These are phyloP conservation scores for Drosophila recens DNA, from an alignment of 2,888 invertebrate genomes.

Conservation along the genomic window DNA sequence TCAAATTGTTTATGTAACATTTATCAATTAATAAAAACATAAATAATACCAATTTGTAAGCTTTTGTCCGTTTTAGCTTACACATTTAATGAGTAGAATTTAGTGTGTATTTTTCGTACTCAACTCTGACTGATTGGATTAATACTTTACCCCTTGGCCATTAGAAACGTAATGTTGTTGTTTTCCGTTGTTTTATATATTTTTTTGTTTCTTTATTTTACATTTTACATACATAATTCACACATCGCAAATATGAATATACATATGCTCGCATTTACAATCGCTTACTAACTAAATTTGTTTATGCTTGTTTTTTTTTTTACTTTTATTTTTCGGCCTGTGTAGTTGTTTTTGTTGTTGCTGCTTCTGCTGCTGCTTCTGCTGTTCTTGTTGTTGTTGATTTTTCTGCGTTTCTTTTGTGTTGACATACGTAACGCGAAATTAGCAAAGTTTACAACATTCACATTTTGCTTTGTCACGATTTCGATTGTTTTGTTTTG, in stretches of 20 bases:
- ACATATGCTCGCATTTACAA: slow-evolving; percentile 75
- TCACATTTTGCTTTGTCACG: slow-evolving; percentile 72
- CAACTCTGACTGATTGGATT: neutral
- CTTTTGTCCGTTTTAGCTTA: no score
- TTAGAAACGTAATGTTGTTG: slow-evolving; percentile 7
- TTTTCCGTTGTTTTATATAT: slow-evolving; percentile 68
- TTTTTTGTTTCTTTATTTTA: slow-evolving; percentile 81
- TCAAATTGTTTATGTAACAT: no score
- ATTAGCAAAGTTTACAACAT: slow-evolving; percentile 49
- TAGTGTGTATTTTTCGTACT: neutral
- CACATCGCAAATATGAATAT: slow-evolving; percentile 73
- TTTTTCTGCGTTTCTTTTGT: slow-evolving; percentile 32
- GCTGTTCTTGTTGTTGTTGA: slow-evolving; percentile 59
- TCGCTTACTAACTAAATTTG: slow-evolving; percentile 74
- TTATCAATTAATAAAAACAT: no score
- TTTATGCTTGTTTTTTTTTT: slow-evolving; percentile 63
- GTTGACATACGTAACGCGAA: slow-evolving; percentile 38
- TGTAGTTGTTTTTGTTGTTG: slow-evolving; percentile 36
- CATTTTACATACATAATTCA: slow-evolving; percentile 83
- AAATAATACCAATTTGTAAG: no score
- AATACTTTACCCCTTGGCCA: neutral
- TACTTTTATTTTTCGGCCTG: slow-evolving; percentile 45
- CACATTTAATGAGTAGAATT: neutral
- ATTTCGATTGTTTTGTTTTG: slow-evolving; percentile 53
- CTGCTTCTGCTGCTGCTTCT: neutral